These are phyloP conservation scores for Xerus rutilus DNA, from an alignment of 2,797 vertebrate genomes.

Conservation along the genomic window DNA sequence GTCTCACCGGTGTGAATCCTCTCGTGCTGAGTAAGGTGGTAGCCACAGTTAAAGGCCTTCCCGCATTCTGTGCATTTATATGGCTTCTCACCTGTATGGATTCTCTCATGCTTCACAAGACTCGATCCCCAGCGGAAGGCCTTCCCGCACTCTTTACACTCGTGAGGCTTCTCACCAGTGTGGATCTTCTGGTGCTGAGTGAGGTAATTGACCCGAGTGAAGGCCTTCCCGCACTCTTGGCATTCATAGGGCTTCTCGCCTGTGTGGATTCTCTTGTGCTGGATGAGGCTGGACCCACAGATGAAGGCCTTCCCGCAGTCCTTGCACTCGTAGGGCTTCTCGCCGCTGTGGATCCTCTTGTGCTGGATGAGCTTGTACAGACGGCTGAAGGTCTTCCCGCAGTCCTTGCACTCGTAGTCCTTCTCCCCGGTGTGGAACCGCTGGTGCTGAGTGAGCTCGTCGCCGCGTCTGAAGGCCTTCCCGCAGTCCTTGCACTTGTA, in stretches of 20 bases:
- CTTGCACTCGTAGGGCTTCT: slow-evolving; percentile 74
- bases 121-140: slow-evolving; percentile 80
- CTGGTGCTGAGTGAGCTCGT: slow-evolving; percentile 71
- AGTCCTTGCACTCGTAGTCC: slow-evolving; percentile 69
- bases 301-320: slow-evolving; percentile 79
- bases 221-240: slow-evolving; percentile 82
- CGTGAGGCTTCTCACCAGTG: slow-evolving; percentile 65
- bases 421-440: slow-evolving; percentile 68
- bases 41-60: slow-evolving; percentile 81
- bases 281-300: slow-evolving; percentile 73
- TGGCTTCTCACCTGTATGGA: slow-evolving; percentile 78
- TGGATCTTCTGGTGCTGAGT: slow-evolving; percentile 77
- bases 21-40: slow-evolving; percentile 81
- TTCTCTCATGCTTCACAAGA: slow-evolving; percentile 80
- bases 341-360: slow-evolving; percentile 77
- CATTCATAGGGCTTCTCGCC: slow-evolving; percentile 78
- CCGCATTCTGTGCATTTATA: slow-evolving; percentile 79
- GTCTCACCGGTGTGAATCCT: slow-evolving; percentile 81
- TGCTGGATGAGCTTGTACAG: slow-evolving; percentile 77
- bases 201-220: slow-evolving; percentile 68
- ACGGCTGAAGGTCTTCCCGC: slow-evolving; percentile 77
- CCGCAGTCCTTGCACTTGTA: slow-evolving; percentile 74
- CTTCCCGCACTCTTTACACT: slow-evolving; percentile 73
- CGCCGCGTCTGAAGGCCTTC: slow-evolving; percentile 60
- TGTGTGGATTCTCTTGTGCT: slow-evolving; percentile 70